Evolutionary conservation across 2,797 vertebrate genomes (phyloP).

Genomic region (Streptopelia turtur): DNA sequence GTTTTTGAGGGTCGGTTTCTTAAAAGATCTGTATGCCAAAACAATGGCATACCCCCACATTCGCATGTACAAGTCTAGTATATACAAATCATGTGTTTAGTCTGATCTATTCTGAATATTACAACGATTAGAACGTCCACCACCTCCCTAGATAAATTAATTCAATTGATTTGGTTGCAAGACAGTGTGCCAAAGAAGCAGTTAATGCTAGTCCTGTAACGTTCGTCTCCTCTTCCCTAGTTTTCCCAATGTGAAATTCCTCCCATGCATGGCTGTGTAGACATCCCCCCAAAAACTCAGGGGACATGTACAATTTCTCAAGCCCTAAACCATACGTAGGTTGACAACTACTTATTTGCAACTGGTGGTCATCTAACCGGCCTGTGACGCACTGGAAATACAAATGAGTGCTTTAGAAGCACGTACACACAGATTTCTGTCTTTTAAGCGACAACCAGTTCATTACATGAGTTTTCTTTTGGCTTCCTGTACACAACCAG

Average conservation of each 20-base stretch:
- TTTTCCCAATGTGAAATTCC: not conserved
- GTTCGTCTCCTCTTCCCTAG: not conserved
- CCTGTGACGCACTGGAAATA: not conserved
- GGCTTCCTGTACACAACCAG: not conserved
- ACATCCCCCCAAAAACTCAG: not conserved
- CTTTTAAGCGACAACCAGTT: not conserved
- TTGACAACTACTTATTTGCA: not conserved
- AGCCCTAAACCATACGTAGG: not conserved
- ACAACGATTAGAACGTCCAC: not conserved
- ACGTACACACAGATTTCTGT: not conserved
- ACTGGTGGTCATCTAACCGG: not conserved
- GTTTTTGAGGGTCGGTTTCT: not conserved
- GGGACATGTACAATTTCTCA: not conserved
- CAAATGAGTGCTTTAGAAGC: not conserved
- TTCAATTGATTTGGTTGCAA: not conserved
- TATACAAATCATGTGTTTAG: not conserved
- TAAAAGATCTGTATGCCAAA: not conserved
- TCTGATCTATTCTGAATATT: not conserved
- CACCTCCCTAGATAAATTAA: not conserved
- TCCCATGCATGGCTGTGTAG: not conserved
- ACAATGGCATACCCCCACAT: not conserved
- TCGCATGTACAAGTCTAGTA: not conserved
- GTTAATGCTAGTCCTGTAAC: not conserved
- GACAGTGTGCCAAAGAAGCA: not conserved
- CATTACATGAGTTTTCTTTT: not conserved